A percentile compares a stretch with the other conserved stretches of the same genome.
Conservation (phyloP, 2,113 vertebrate genomes). For the Damaliscus lunatus region DNA sequence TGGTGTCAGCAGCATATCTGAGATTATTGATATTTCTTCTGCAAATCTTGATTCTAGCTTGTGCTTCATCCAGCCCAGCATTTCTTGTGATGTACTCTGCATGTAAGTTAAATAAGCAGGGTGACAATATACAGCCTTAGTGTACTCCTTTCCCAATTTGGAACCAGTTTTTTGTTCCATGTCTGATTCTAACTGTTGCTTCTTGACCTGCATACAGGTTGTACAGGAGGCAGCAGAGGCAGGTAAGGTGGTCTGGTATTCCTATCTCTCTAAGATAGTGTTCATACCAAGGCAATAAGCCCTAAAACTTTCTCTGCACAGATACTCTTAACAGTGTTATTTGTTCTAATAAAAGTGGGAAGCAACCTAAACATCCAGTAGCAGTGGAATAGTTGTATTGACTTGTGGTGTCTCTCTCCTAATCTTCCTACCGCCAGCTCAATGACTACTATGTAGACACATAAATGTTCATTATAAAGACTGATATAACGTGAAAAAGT, state of each 20-base stretch:
- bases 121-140: neutral
- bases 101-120: neutral
- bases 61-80: neutral
- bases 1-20: neutral
- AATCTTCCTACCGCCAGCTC: neutral
- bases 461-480: neutral
- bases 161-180: neutral
- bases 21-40: neutral
- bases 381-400: neutral
- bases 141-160: neutral
- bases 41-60: neutral
- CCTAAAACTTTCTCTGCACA: neutral
- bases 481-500: neutral
- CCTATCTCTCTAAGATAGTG: neutral
- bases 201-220: neutral
- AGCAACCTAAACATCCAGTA: neutral
- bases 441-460: neutral
- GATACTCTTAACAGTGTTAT: neutral
- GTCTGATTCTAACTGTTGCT: neutral
- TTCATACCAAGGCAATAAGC: neutral
- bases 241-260: neutral
- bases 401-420: neutral
- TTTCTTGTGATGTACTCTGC: neutral
- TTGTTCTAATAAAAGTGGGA: neutral
- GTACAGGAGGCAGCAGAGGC: neutral